Base-by-base conservation (phyloP, 2,888 invertebrate species). In the Odontocolon sp. region DNA sequence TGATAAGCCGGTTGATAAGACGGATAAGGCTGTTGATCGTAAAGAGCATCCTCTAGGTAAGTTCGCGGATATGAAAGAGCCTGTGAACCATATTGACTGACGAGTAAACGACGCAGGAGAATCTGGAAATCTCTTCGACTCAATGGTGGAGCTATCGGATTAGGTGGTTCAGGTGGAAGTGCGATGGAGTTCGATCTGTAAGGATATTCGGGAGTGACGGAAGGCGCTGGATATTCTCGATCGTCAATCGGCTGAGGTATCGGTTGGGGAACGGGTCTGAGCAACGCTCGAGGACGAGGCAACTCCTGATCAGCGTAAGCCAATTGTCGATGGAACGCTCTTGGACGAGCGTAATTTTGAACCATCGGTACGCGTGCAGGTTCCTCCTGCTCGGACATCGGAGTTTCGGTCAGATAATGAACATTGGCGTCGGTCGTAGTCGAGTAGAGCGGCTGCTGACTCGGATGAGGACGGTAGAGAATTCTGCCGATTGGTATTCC, bases 61-160 rank as follows among this genome's bases (percentile, higher is more conserved):
- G 86, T 87, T 47, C 87, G 87, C 0, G 90, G 90, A 63, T 90
- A 89, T 2, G 82, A 84, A 0, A 90, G 75, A 1, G 90, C 90
- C 42, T 87, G 87, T 0, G 85, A 77, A 0, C 90, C 90, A 16
- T 90, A 90, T 50, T 95, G 95, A 57, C 95, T 91, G 28, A 93
- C 86, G 36, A 95, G 92, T 68, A 95, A 90, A 86, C 94, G 92
- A 78, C 94, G 94, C 3, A 95, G 90, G 40, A 95, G 89, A 54
- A 93, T 91, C 84, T 94, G 94, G 75, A 95, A 93, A 85, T 95
- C 95, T 83, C 93, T 92, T 1, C 94, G 94, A 84, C 95, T 95
- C 1, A 95, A 93, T 4, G 95, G 95, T 6, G 95, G 93, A 54
- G 93, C 92, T 47, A 94, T 94, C 1, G 92, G 91, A 71, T 93